Conservation (phyloP, 2,797 vertebrate genomes). For the Falco cherrug region DNA sequence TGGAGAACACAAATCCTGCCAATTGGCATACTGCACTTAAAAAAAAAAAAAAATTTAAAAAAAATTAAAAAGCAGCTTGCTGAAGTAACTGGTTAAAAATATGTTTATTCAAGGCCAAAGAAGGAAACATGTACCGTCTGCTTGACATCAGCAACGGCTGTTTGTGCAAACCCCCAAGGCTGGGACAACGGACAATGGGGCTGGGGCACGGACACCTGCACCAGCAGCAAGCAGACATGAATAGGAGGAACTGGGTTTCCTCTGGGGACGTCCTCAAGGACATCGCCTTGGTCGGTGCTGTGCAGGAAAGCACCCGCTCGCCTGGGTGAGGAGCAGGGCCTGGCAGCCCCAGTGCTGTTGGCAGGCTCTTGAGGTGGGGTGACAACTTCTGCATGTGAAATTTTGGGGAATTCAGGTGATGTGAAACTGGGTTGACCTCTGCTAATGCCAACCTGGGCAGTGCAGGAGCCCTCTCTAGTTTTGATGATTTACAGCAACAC, state of each 20-base stretch:
- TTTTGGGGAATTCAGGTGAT: rapidly evolving
- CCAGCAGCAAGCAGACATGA: background rate
- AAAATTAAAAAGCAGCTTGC: too few species aligned
- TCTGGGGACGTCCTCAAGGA: background rate
- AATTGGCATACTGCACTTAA: rapidly evolving
- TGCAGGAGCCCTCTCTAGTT: too few species aligned
- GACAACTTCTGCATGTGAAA: rapidly evolving
- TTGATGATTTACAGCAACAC: background rate
- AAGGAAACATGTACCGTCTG: background rate
- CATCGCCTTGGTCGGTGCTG: rapidly evolving
- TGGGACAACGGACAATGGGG: slow-evolving; percentile 14
- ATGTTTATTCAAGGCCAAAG: background rate
- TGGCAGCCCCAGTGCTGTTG: rapidly evolving
- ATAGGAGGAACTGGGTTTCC: slow-evolving; percentile 55
- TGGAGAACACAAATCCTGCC: background rate
- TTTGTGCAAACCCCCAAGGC: background rate
- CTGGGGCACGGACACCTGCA: background rate
- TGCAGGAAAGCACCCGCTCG: background rate
- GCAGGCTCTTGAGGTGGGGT: background rate
- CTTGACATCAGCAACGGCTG: background rate
- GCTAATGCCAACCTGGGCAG: rapidly evolving
- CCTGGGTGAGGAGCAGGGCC: background rate
- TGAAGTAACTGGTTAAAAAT: background rate
- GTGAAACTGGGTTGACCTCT: background rate
- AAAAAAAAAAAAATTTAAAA: background rate